Base-by-base conservation (phyloP, 2,113 vertebrate genomes). In the Felis chaus region DNA sequence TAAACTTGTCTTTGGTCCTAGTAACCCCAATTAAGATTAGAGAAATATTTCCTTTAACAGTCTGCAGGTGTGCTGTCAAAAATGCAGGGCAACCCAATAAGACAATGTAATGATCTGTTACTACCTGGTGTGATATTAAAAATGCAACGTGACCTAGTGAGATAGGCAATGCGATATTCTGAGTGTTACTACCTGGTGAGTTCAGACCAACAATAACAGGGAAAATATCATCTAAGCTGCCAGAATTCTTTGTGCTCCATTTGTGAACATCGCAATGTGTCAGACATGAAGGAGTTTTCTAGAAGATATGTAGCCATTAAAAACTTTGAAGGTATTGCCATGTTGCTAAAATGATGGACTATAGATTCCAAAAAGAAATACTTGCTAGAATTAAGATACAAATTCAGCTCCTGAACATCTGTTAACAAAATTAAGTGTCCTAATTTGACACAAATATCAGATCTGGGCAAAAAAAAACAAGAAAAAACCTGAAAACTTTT, bases 281-380 rank as follows among this genome's bases (percentile, higher is more conserved):
- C 73, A 82, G n/a, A n/a, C 10, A 39, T 21, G 18, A 93, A 73
- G 45, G 53, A 48, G 36, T 19, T 97, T 93, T 86, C 48, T 50
- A 69, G 41, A 92, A 87, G 33, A 53, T n/a, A 2, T 25, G 7
- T 8, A 61, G n/a, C 10, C 39, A 89, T 39, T 92, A 76, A 71
- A 76, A 71, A 71, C 19, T 87, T 96, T 57, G n/a, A 81, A 96
- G 50, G 48, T 71, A 63, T 33, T 27, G 21, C 39, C 15, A 73
- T 36, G 14, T 55, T 78, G 39, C 8, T 61, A 53, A 76, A 94
- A 90, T 53, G 45, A 92, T 65, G 61, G 81, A 89, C 4, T 79
- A 41, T 10, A 79, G 31, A 86, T 36, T 61, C 63, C 31, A 63
- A 93, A 95, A 97, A 69, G 71, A 97, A 96, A 92, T 88, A 92